phyloP scores from a whole-genome alignment of 2,797 vertebrate species.

The Heliangelus exortis region DNA sequence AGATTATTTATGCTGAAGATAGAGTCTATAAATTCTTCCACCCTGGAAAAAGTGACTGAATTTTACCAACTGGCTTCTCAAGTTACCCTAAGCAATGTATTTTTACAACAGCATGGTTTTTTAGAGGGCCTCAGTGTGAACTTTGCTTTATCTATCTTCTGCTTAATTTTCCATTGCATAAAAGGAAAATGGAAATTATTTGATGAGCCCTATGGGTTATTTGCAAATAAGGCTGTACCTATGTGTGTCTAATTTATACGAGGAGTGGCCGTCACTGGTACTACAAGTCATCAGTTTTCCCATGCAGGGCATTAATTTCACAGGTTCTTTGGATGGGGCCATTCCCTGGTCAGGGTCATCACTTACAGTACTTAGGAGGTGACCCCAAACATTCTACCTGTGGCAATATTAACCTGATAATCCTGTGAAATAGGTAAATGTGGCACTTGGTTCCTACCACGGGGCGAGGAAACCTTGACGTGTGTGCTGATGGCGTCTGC shows the following conservation, averaged over 20 bases:
- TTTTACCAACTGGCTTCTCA: background rate
- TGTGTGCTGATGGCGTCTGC: background rate
- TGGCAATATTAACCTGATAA: background rate
- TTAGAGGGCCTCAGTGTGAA: background rate
- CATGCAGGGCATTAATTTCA: background rate
- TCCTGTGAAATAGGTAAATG: background rate
- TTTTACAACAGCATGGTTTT: background rate
- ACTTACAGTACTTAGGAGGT: background rate
- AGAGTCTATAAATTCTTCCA: background rate
- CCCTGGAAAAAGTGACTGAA: background rate
- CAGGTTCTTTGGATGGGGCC: rapidly evolving
- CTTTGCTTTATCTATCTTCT: background rate
- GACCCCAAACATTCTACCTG: background rate
- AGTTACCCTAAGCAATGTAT: background rate
- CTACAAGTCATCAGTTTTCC: background rate
- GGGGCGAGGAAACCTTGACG: background rate
- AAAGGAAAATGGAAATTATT: background rate
- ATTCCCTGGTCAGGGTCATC: background rate
- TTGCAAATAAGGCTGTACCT: background rate
- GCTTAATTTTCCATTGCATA: background rate
- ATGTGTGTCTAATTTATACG: background rate
- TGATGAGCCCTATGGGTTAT: background rate
- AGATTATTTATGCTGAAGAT: background rate
- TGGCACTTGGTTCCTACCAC: background rate
- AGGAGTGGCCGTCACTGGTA: background rate